A percentile compares a stretch with the other conserved stretches of the same genome.
Conservation (phyloP, 2,888 invertebrate species). For the Pristionchus maxplancki region DNA sequence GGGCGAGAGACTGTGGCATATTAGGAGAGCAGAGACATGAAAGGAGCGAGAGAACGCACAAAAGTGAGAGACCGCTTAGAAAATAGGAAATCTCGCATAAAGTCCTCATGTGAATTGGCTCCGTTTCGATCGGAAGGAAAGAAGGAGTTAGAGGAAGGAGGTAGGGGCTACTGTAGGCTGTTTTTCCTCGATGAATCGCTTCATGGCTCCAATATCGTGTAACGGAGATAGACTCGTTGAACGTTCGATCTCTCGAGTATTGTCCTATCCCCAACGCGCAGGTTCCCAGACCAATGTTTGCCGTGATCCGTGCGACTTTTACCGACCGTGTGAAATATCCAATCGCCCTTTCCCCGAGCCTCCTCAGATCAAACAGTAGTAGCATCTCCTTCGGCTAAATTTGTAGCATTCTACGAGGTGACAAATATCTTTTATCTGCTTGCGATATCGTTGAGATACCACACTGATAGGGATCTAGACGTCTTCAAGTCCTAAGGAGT, state of each 20-base stretch:
- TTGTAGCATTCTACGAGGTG: neutral
- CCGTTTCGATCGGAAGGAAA: neutral
- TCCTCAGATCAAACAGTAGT: neutral
- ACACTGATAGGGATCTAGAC: too few species aligned
- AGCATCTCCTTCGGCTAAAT: neutral
- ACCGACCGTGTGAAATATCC: neutral
- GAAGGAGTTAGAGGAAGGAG: neutral
- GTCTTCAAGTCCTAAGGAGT: too few species aligned
- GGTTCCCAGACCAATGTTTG: too few species aligned
- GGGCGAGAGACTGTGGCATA: neutral
- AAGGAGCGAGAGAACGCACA: neutral
- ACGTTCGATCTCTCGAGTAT: too few species aligned
- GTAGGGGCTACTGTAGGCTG: neutral
- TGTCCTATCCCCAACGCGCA: too few species aligned
- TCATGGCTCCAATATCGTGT: too few species aligned
- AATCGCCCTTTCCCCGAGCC: neutral
- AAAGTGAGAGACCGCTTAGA: constrained; percentile 1
- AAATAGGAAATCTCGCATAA: constrained; percentile 43
- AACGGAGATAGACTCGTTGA: too few species aligned
- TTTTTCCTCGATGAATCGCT: too few species aligned
- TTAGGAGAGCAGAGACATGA: neutral
- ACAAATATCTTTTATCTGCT: neutral
- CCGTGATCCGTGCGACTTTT: neutral
- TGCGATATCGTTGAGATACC: too few species aligned
- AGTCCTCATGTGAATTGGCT: constrained; percentile 45